Percentiles rank a stretch among this genome's conserved stretches.
Conservation (phyloP, 2,888 invertebrate species). For the Calameuta pallipes region DNA sequence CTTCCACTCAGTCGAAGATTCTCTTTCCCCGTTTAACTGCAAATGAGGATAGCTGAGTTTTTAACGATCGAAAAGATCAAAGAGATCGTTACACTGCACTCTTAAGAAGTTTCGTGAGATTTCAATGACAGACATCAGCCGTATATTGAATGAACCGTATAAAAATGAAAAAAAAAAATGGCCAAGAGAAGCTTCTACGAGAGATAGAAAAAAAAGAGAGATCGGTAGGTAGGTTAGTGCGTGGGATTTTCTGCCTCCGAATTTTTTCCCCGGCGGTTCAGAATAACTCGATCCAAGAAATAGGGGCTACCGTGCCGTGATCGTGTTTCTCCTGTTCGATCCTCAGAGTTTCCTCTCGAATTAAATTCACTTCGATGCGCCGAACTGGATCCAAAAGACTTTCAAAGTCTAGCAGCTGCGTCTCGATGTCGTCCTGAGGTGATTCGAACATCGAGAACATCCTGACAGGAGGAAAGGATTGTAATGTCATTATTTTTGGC, state of each 20-base stretch:
- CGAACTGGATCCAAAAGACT: slow-evolving; percentile 1
- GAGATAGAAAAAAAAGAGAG: too few species aligned
- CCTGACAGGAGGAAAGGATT: not conserved
- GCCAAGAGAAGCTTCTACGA: too few species aligned
- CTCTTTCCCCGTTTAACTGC: not conserved
- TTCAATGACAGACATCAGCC: too few species aligned
- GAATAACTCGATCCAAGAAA: slow-evolving; percentile 15
- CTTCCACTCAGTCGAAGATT: slow-evolving; percentile 23
- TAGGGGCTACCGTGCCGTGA: not conserved
- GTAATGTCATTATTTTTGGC: not conserved
- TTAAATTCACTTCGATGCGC: not conserved
- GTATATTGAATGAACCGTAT: too few species aligned
- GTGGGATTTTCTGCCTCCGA: too few species aligned
- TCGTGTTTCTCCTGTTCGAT: not conserved
- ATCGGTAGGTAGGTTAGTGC: too few species aligned
- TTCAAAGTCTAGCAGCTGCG: not conserved
- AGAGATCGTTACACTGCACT: too few species aligned
- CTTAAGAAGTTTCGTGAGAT: too few species aligned
- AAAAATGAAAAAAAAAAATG: too few species aligned
- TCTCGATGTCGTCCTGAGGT: not conserved
- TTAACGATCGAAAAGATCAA: too few species aligned
- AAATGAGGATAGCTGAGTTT: too few species aligned
- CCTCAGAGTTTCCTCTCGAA: not conserved
- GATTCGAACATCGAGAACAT: not conserved
- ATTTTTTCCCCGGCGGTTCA: too few species aligned